Evolutionary conservation across 2,888 invertebrate species (phyloP), one percentile per base, ranked within the genome.

Genomic region (Lasioglossum zephyrum): DNA sequence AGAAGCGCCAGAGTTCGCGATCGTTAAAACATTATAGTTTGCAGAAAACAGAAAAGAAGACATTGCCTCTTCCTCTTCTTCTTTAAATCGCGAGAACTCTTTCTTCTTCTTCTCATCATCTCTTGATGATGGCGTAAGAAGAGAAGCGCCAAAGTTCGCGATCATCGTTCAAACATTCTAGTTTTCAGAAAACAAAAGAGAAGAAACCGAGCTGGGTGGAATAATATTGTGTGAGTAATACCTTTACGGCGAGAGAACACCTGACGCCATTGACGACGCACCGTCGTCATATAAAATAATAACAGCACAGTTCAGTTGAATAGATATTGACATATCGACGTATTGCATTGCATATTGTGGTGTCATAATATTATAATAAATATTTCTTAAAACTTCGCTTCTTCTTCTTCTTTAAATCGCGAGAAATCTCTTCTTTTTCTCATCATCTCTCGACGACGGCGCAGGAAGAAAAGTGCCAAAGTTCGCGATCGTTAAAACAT

Each of bases 41-140:
- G 31, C 31, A 3, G 16, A 13, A 26, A 60, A 4, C 1, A 5
- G 5, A 6, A 31, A 16, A 0, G 0, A 6, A 18, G 16, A 77
- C 93, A 3, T 36, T 3, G 36, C 2, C 36, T 36, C 36, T 36
- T 36, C 3, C 3, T 36, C 36, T 2, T 31, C 31, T 31, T 31
- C 31, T 31, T 31, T 31, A 2, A 31, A 31, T 22, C 69, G 69
- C 39, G 39, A 9, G 11, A 39, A 22, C 9, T 39, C 16, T 31
- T 16, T 11, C 16, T 2, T 31, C 31, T 53, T 22, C n/a, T 11
- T n/a, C 4, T n/a, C n/a, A 11, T 11, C 11, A n/a, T 11, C 22
- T n/a, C n/a, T n/a, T n/a, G n/a, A n/a, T n/a, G n/a, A n/a, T n/a
- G 11, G 4, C n/a, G 57, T 1, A 5, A 16, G 4, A 9, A 26